Conservation (phyloP, 2,113 vertebrate species). For the Dascyllus trimaculatus region DNA sequence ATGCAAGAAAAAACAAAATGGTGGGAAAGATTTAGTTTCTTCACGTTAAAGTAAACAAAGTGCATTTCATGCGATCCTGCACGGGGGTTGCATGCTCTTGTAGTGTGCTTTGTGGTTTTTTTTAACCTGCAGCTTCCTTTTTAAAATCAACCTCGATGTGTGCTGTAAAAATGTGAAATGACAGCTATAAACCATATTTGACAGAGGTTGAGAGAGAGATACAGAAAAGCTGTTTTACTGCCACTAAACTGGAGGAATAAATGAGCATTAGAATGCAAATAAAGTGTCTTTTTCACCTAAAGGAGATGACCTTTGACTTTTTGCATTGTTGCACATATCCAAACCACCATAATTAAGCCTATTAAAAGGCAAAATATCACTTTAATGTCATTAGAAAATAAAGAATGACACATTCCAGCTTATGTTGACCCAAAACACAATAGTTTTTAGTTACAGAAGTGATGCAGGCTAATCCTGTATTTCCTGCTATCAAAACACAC, state of each 20-base stretch:
- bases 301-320: no score
- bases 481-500: background rate
- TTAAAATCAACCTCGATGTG: constrained; percentile 25
- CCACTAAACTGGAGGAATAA: background rate
- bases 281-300: no score
- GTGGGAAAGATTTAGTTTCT: no score
- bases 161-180: constrained; percentile 1
- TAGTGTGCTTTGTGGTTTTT: constrained; percentile 18
- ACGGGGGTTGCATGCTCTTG: background rate
- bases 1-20: background rate
- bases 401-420: no score
- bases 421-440: background rate
- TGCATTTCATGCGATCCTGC: background rate
- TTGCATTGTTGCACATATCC: no score
- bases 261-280: background rate
- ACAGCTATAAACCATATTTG: constrained; percentile 17
- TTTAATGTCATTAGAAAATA: no score
- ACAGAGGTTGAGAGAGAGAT: constrained; percentile 21
- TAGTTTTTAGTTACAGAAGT: background rate
- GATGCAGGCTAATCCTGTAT: background rate
- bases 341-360: no score
- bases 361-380: no score
- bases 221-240: background rate
- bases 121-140: background rate
- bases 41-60: no score